These are phyloP conservation scores for Yponomeuta plumbellus DNA, from an alignment of 2,888 invertebrate species.

Conservation along the genomic window DNA sequence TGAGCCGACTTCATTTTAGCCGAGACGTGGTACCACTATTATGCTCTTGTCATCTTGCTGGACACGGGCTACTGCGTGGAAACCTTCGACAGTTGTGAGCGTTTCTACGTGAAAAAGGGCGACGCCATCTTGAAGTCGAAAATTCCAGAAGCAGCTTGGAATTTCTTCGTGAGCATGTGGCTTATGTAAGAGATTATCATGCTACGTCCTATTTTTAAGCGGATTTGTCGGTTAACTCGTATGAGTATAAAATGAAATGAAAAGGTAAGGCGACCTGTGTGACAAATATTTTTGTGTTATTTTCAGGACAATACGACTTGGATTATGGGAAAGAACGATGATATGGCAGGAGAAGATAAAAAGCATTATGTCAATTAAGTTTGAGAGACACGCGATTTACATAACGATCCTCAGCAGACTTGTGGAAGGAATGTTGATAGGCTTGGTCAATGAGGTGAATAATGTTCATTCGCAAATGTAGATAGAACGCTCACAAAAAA, in stretches of 20 bases:
- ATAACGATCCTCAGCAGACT: slow-evolving; percentile 67
- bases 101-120: slow-evolving; percentile 72
- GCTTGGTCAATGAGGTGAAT: slow-evolving; percentile 62
- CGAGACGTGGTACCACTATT: slow-evolving; percentile 77
- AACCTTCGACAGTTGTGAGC: slow-evolving; percentile 65
- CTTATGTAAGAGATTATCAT: slow-evolving; percentile 60
- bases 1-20: slow-evolving; percentile 34
- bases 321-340: slow-evolving; percentile 75
- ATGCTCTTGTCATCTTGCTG: slow-evolving; percentile 73
- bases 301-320: slow-evolving; percentile 72
- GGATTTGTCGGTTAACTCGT: background rate
- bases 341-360: slow-evolving; percentile 71
- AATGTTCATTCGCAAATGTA: background rate
- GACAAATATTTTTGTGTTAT: slow-evolving; percentile 13
- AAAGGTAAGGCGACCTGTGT: background rate
- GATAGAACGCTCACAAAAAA: no score
- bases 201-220: no score
- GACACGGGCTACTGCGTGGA: slow-evolving; percentile 77
- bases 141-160: slow-evolving; percentile 70
- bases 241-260: no score
- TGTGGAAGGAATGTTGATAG: slow-evolving; percentile 74
- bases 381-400: slow-evolving; percentile 43
- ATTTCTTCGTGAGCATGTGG: slow-evolving; percentile 78
- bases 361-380: slow-evolving; percentile 33
- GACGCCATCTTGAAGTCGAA: slow-evolving; percentile 58